Evolutionary conservation across 2,797 vertebrate species (phyloP), one percentile per base, ranked within the genome.

Genomic region (Tokudaia muenninki): DNA sequence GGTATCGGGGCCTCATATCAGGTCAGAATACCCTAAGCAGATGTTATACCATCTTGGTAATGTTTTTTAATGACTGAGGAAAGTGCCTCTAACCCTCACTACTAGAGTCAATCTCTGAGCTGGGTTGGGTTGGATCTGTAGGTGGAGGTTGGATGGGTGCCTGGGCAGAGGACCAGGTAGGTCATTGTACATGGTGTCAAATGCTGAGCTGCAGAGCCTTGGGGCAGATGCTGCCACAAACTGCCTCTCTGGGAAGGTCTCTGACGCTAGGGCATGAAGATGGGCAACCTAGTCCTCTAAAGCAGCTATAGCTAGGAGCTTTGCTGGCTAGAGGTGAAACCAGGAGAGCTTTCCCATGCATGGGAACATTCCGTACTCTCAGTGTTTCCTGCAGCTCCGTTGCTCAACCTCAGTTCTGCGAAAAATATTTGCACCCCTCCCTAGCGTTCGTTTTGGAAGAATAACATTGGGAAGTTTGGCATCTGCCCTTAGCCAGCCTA

Each of bases 361-460:
- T 50, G 67, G 90, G 97, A 97, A 98, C 96, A 92, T 95, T 97
- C 92, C 77, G 97, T 98, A 24, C 96, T 97, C 87, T 82, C n/a
- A 95, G 90, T 22, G 88, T 88, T 98, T 97, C 94, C 97, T 96
- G 97, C 83, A 91, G 92, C 70, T 47, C 63, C 77, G 3, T 98
- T 98, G 95, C 96, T 97, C 96, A 98, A 98, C 95, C 88, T 90
- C 95, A 96, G 50, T 93, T 95, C 77, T 97, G 86, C 74, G 55
- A 96, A 97, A 97, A 97, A 87, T 95, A 94, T 96, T 91, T 89
- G 61, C 14, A 96, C 96, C 75, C 82, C 79, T 97, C 95, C 96
- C 96, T 92, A 67, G 94, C 1, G 82, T 97, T 92, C 24, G 70
- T 92, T 97, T 97, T 96, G 94, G 93, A 97, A 92, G 97, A 97